A percentile compares a stretch with the other conserved stretches of the same genome.
Evolutionary conservation across 92 coral and sea anemone genomes (phyloP).

Genomic region (Epizoanthus rinbou): DNA sequence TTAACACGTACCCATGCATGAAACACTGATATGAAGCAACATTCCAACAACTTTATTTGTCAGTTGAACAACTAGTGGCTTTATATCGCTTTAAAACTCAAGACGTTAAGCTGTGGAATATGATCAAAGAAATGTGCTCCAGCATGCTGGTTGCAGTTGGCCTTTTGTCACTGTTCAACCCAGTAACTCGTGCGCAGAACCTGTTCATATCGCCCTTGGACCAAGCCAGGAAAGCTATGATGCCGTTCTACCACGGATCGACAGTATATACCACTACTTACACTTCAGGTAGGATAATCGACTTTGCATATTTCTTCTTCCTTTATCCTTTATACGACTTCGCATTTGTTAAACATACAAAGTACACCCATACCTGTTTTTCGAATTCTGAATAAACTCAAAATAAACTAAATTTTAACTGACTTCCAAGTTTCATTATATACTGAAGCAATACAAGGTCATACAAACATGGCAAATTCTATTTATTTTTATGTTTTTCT

Average conservation of each 20-base stretch:
- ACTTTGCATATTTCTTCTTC: not conserved
- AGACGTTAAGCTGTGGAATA: not conserved
- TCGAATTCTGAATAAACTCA: no score
- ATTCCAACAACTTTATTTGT: not conserved
- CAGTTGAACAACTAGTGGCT: not conserved
- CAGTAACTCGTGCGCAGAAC: not conserved
- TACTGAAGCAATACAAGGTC: no score
- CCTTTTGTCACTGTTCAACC: slow-evolving; percentile 4
- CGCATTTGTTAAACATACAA: no score
- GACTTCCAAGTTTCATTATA: no score
- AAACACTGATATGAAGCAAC: not conserved
- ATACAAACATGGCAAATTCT: no score
- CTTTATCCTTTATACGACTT: no score
- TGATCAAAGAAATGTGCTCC: not conserved
- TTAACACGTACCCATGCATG: no score
- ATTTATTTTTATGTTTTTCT: no score
- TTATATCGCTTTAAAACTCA: not conserved
- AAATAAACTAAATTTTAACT: no score
- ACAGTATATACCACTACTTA: not conserved
- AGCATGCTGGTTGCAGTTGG: not conserved
- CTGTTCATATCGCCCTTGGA: not conserved
- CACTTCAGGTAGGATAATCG: not conserved
- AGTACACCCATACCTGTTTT: no score
- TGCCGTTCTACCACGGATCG: slow-evolving; percentile 5
- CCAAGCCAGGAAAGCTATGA: slow-evolving; percentile 4